phyloP scores from a whole-genome alignment of 2,888 invertebrate species.

The Patella depressa region DNA sequence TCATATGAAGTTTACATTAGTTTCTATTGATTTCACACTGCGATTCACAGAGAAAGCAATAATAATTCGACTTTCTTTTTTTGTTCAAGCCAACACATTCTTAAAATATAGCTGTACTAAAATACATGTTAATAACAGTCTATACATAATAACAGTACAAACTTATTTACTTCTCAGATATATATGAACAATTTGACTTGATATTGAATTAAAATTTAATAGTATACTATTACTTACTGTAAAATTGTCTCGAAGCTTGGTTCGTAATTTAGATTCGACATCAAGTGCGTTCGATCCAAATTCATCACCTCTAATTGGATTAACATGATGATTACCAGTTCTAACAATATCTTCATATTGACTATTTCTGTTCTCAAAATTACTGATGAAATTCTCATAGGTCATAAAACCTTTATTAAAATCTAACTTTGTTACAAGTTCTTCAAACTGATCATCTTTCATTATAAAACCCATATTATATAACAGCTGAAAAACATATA shows the following conservation, averaged over 20 bases:
- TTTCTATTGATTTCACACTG: too few relatives aligned
- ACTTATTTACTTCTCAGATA: too few relatives aligned
- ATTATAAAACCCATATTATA: conserved; percentile 57
- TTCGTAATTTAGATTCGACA: conserved; percentile 57
- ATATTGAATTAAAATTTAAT: too few relatives aligned
- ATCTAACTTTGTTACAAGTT: conserved; percentile 56
- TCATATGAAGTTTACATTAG: too few relatives aligned
- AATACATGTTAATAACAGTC: too few relatives aligned
- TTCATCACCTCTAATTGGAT: conserved; percentile 67
- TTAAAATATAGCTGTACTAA: too few relatives aligned
- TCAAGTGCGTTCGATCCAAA: conserved; percentile 62
- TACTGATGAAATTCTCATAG: conserved; percentile 63
- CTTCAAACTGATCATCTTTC: conserved; percentile 62
- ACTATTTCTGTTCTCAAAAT: conserved; percentile 61
- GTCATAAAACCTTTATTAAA: conserved; percentile 60
- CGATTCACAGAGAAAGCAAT: too few relatives aligned
- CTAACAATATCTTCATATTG: conserved; percentile 49
- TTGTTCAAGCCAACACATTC: too few relatives aligned
- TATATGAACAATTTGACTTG: too few relatives aligned
- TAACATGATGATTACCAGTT: conserved; percentile 64
- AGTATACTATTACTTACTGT: conserved; percentile 49
- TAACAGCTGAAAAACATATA: conserved; percentile 51
- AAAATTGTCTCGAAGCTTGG: conserved; percentile 68
- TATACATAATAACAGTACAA: too few relatives aligned
- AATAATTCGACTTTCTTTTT: too few relatives aligned